A percentile compares a stretch with the other conserved stretches of the same genome.
phyloP scores from a whole-genome alignment of 2,113 vertebrate species.

The Cyanoramphus novaezelandiae region DNA sequence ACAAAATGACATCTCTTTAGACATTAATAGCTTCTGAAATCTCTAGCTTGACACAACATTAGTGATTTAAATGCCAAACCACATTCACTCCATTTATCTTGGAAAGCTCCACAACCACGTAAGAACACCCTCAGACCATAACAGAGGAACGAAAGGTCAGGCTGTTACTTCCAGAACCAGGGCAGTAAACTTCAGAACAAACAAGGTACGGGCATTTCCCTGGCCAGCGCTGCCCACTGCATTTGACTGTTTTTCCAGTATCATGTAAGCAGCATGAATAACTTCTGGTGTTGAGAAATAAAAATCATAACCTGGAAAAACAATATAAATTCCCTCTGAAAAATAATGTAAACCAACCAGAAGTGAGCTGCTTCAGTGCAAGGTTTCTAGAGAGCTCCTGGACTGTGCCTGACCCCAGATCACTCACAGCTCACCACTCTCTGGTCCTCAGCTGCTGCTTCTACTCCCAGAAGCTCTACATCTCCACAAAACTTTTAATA shows the following conservation, averaged over 20 bases:
- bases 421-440: not conserved
- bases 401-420: not conserved
- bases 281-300: not conserved
- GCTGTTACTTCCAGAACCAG: constrained; percentile 45
- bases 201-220: not conserved
- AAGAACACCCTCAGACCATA: constrained; percentile 63
- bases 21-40: constrained; percentile 65
- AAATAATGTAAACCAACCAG: not conserved
- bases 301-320: not conserved
- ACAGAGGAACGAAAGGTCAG: constrained; percentile 70
- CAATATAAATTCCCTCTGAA: not conserved
- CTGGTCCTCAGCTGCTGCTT: not conserved
- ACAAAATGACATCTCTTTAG: constrained; percentile 27
- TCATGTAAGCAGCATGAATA: not conserved
- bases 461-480: not conserved
- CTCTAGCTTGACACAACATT: constrained; percentile 45
- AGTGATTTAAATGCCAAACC: constrained; percentile 70
- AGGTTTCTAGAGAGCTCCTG: not conserved
- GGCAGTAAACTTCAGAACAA: constrained; percentile 11
- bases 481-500: not conserved
- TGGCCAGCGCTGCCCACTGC: not conserved
- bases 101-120: constrained; percentile 51
- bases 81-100: constrained; percentile 63
- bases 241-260: not conserved
- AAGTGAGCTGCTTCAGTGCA: not conserved